Percentiles rank a stretch among this genome's conserved stretches.
Conservation (phyloP, 2,888 invertebrate species). For the Zele albiditarsus region DNA sequence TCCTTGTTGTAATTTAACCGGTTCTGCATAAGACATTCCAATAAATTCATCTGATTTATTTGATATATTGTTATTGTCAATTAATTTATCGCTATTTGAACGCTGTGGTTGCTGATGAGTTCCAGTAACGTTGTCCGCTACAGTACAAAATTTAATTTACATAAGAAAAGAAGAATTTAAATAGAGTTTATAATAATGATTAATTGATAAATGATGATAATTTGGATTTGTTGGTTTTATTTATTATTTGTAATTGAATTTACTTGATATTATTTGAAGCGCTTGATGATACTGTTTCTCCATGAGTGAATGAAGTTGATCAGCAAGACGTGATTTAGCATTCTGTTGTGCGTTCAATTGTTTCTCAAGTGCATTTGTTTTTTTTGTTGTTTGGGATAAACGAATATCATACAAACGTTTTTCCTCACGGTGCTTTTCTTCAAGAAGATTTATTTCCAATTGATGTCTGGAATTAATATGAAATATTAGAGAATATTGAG, state of each 20-base stretch:
- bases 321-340: conserved; percentile 80
- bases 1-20: conserved; percentile 56
- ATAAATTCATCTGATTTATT: conserved; percentile 59
- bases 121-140: conserved; percentile 2
- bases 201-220: not conserved
- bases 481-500: too few species aligned
- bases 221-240: not conserved
- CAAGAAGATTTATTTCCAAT: conserved; percentile 83
- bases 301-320: conserved; percentile 85
- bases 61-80: conserved; percentile 58
- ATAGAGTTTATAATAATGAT: not conserved
- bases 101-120: conserved; percentile 49
- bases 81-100: conserved; percentile 60
- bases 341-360: conserved; percentile 74
- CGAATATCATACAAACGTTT: conserved; percentile 82
- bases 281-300: conserved; percentile 88
- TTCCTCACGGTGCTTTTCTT: conserved; percentile 87
- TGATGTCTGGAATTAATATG: conserved; percentile 73
- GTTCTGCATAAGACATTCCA: conserved; percentile 55
- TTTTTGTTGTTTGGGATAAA: conserved; percentile 81
- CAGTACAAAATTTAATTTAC: conserved; percentile 15
- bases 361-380: conserved; percentile 79
- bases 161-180: conserved; percentile 20
- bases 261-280: conserved; percentile 78
- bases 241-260: not conserved